Evolutionary conservation across 1,140 invertebrate genomes (phyloP), one percentile per base, ranked within the genome.

Genomic region (Parapsyche elsis): DNA sequence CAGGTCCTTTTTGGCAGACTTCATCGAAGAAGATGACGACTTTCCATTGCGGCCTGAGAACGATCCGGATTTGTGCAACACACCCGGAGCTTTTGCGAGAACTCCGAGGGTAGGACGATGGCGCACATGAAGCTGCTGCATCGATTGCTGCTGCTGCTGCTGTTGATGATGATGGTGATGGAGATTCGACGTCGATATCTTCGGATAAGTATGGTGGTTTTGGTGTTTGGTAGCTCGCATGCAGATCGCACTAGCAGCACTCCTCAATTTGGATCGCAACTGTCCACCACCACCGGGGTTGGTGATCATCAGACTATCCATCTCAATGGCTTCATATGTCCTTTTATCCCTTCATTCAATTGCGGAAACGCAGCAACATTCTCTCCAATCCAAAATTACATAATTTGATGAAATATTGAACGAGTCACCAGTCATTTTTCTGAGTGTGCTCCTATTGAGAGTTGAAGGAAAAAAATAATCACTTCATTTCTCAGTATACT

Each of bases 291-390:
- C 86, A 71, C 86, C 85, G 81, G 86, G 85, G 85, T 86, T 77
- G 9, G 78, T 88, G 80, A 89, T 84, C 44, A 89, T 84, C 73
- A 88, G 88, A 85, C 88, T 87, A 85, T 90, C 89, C 89, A 90
- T 89, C 21, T 12, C 19, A 23, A 23, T 12, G 64, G 24, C 64
- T 67, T 67, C 24, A 24, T n/a, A n/a, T n/a, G n/a, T 67, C 64
- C 12, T 9, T 53, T 2, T 4, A 38, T 38, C 7, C 30, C 30
- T 38, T 38, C 7, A 38, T 38, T 38, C 30, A 38, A 38, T 38
- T 38, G 30, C 7, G 30, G 30, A 38, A 1, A 38, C 30, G 30
- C 7, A 7, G 2, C 30, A 7, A 38, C 30, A 1, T 7, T 7
- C 30, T 38, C 30, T 38, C 30, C 30, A 1, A 7, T 38, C 30